Evolutionary conservation across 1,140 invertebrate genomes (phyloP).

Genomic region (Formica exsecta): DNA sequence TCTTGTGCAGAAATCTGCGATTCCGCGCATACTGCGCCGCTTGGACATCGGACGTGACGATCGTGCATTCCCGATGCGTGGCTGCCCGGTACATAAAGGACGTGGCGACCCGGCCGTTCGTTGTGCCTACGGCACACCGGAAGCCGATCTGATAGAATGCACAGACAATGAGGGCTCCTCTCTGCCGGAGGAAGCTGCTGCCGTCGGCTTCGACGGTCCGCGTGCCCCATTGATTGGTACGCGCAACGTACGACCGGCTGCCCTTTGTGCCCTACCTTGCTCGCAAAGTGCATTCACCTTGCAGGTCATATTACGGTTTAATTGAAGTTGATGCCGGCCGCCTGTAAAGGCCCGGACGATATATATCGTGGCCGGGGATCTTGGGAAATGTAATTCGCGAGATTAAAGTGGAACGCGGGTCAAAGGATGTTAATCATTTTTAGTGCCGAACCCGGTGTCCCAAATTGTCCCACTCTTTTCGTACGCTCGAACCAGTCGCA

Average conservation of each 20-base stretch:
- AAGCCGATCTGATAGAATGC: constrained; percentile 61
- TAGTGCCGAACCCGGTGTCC: constrained; percentile 34
- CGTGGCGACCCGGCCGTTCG: constrained; percentile 13
- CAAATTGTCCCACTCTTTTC: constrained; percentile 36
- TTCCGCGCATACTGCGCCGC: constrained; percentile 30
- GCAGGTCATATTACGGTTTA: constrained; percentile 60
- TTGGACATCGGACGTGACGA: constrained; percentile 58
- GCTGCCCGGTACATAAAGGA: constrained; percentile 50
- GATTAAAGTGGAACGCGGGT: constrained; percentile 54
- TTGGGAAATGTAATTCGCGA: constrained; percentile 60
- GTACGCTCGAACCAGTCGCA: not conserved
- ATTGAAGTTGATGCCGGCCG: constrained; percentile 62
- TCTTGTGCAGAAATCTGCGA: not conserved
- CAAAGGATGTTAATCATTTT: constrained; percentile 64
- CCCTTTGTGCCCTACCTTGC: constrained; percentile 66
- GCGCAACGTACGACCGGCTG: constrained; percentile 57
- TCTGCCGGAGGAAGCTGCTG: constrained; percentile 52
- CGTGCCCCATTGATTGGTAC: constrained; percentile 53
- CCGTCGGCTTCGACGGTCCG: constrained; percentile 47
- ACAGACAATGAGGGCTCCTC: constrained; percentile 50
- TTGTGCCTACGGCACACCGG: constrained; percentile 44
- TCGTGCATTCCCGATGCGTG: constrained; percentile 54
- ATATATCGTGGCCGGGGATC: constrained; percentile 53
- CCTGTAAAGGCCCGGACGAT: constrained; percentile 53
- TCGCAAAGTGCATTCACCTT: constrained; percentile 55